Evolutionary conservation across 2,797 vertebrate genomes (phyloP).

Genomic region (Salmo trutta): DNA sequence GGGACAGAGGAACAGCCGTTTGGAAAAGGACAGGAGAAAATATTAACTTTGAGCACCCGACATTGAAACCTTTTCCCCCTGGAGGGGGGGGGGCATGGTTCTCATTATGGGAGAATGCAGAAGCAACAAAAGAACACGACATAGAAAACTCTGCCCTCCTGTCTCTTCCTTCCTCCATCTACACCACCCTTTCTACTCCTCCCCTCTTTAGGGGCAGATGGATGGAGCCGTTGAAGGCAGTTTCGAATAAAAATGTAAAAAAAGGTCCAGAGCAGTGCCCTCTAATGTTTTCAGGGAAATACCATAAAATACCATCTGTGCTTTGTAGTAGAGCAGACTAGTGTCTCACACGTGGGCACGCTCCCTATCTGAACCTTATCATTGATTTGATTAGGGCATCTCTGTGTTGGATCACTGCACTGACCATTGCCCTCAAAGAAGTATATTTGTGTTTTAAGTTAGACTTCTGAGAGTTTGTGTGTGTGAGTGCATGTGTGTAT

Average conservation of each 20-base stretch:
- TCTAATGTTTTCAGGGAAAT: conserved; percentile 59
- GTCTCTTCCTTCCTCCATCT: too few relatives aligned
- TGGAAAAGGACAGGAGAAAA: background rate
- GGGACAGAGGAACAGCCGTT: background rate
- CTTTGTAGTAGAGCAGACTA: background rate
- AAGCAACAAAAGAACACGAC: conserved; percentile 2
- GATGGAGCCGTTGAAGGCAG: conserved; percentile 43
- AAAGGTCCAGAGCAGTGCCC: conserved; percentile 16
- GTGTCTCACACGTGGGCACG: background rate
- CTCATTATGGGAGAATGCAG: conserved; percentile 27
- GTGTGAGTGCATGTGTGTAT: too few relatives aligned
- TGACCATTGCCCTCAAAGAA: background rate
- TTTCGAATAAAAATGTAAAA: background rate
- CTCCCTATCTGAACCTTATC: background rate
- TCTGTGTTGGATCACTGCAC: conserved; percentile 3
- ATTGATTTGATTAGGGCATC: background rate
- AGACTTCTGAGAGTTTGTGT: too few relatives aligned
- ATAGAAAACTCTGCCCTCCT: background rate
- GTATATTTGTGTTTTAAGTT: too few relatives aligned
- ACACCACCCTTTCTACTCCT: background rate
- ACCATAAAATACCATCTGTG: conserved; percentile 31
- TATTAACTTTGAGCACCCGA: background rate
- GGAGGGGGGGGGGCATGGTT: background rate
- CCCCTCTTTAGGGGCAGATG: conserved; percentile 18
- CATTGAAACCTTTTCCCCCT: background rate